Base-by-base conservation (phyloP, 1,140 invertebrate species). In the Hycleus phaleratus region DNA sequence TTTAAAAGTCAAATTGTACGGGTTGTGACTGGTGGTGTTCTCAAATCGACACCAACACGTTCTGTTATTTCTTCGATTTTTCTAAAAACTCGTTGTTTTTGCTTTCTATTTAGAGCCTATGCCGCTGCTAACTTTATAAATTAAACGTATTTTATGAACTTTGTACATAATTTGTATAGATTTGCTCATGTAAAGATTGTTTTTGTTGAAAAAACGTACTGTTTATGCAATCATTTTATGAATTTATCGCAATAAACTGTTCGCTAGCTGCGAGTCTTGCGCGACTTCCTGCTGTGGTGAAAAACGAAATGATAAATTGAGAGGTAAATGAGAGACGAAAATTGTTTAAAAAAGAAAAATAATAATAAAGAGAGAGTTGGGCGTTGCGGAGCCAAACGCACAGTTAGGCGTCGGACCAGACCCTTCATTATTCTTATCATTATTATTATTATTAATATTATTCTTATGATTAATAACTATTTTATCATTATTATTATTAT, bases 171-270 rank as follows among this genome's bases (percentile, higher is more conserved):
- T 63, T 47, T 71, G 69, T 70, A 73, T 64, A 71, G 69, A 72
- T 68, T 73, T 73, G 71, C 71, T 73, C 71, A 73, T 73, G 68
- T 71, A 71, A 71, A 71, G 63, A 72, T 72, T 72, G 67, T 73
- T 72, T 73, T 72, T 71, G 69, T 72, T 72, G 32, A 32, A 4
- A 49, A 62, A 61, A 62, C 46, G 55, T 63, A 64, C 59, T 59
- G 51, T 59, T 68, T 68, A 62, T 56, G 55, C 61, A 65, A 64
- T 64, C 61, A 62, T 63, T 63, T 58, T 58, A 58, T 42, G 40
- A 59, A 64, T 61, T 32, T 52, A 59, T 53, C 55, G 62, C 62
- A 64, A 64, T 64, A 61, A 64, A 51, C 58, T 55, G 49, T 4
- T 32, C 7, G 32, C 32, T 4, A 7, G 32, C 32, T 4, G 32